Base-by-base conservation (phyloP, 92 coral and sea anemone genomes). In the Zoanthus sansibaricus region DNA sequence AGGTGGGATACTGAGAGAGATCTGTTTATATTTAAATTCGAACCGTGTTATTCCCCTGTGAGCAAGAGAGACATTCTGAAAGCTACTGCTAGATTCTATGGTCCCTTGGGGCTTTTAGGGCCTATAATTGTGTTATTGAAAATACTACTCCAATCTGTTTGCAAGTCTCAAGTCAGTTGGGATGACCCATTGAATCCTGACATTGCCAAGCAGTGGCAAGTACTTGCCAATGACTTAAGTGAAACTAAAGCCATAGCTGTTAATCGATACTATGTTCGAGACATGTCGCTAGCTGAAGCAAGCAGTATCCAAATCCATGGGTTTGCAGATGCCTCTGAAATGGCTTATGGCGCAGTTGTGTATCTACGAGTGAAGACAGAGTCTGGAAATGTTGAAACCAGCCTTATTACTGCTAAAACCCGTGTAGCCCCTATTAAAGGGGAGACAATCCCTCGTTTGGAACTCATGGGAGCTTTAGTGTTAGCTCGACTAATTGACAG, bases 281-380 rank as follows among this genome's bases (percentile, higher is more conserved):
- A 44, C 33, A 25, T 73, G 64, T 54, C 83, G 14, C 77, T 68
- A 44, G 56, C 70, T 74, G 84, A 84, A 16, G 48, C 77, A 12
- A n/a, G 11, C 49, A 85, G 85, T 62, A 76, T 72, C 51, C 83
- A 87, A 47, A 83, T 92, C 71, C 91, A 89, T 87, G 92, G 92
- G 4, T 92, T 86, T 70, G 80, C 88, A 5, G 94, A 92, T 47
- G 94, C 91, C 16, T 93, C 94, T 30, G 74, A 67, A 11, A 78
- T 71, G 77, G 96, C 94, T 9, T 93, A 93, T 71, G 93, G 87
- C 20, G 93, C 90, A 8, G 64, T 56, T 66, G 71, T 66, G 71
- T 66, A 66, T 66, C 18, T 66, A 66, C 6, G 71, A 66, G 71
- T 66, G 8, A 18, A 66, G 11, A 66, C 71, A 16, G 71, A 16